These are phyloP conservation scores for Clarias platycephalus DNA, from an alignment of 2,797 vertebrate species.

Conservation along the genomic window DNA sequence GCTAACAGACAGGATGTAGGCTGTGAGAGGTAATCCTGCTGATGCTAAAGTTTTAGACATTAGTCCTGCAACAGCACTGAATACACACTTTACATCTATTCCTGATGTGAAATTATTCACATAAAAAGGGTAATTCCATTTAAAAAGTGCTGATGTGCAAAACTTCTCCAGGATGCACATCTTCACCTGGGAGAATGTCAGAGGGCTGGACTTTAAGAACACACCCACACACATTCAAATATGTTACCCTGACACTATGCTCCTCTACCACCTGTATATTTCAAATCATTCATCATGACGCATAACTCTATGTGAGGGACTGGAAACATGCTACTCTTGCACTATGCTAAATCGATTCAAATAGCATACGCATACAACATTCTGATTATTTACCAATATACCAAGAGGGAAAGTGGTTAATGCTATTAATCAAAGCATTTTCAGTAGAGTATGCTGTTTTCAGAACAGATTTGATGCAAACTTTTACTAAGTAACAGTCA, in stretches of 20 bases:
- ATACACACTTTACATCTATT: constrained; percentile 56
- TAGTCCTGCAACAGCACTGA: constrained; percentile 55
- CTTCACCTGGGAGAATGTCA: constrained; percentile 46
- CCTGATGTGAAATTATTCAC: constrained; percentile 67
- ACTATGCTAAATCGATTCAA: not conserved
- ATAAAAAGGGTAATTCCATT: constrained; percentile 60
- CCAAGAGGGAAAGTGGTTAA: not conserved
- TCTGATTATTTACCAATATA: constrained; percentile 1
- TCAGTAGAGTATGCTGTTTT: not conserved
- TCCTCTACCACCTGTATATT: not conserved
- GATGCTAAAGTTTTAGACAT: constrained; percentile 64
- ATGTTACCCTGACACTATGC: not conserved
- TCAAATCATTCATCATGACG: not conserved
- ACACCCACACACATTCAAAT: not conserved
- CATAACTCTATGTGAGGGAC: not conserved
- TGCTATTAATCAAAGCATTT: not conserved
- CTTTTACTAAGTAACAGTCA: not conserved
- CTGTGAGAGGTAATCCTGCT: constrained; percentile 60
- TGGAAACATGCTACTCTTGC: not conserved
- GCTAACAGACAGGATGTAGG: constrained; percentile 57
- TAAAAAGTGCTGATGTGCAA: constrained; percentile 64
- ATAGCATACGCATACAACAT: not conserved
- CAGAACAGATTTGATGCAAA: not conserved
- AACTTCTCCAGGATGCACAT: constrained; percentile 60
- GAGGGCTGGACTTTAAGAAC: not conserved